Percentiles rank a stretch among this genome's conserved stretches.
Conservation (phyloP, 2,888 invertebrate genomes). For the Cheilosia urbana region DNA sequence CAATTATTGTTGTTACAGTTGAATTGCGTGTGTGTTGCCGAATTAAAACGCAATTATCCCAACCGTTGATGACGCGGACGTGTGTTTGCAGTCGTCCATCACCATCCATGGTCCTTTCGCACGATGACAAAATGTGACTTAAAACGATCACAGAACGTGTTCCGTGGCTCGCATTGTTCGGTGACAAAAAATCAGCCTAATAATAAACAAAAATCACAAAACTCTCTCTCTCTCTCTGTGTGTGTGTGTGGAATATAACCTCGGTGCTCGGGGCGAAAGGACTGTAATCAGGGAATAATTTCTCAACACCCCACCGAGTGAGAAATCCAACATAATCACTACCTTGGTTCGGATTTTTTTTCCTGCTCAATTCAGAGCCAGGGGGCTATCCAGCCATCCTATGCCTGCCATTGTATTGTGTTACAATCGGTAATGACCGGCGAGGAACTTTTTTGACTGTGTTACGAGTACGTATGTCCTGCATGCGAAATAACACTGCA, state of each 20-base stretch:
- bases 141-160: constrained; percentile 63
- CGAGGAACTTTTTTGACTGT: constrained; percentile 40
- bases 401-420: constrained; percentile 48
- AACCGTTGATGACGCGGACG: constrained; percentile 57
- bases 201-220: constrained; percentile 72
- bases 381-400: constrained; percentile 47
- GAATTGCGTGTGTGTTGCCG: constrained; percentile 68
- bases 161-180: constrained; percentile 50
- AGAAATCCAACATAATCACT: constrained; percentile 69
- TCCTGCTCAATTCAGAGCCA: constrained; percentile 13
- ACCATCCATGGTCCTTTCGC: constrained; percentile 19
- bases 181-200: constrained; percentile 70
- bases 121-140: constrained; percentile 66
- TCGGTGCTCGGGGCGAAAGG: constrained; percentile 65
- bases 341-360: constrained; percentile 50
- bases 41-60: constrained; percentile 75
- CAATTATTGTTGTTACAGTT: constrained; percentile 66
- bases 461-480: constrained; percentile 16
- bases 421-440: constrained; percentile 70
- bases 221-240: constrained; percentile 2
- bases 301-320: constrained; percentile 74
- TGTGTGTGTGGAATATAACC: constrained; percentile 47
- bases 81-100: constrained; percentile 14
- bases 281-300: constrained; percentile 73
- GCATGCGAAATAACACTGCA: constrained; percentile 42